Base-by-base conservation (phyloP, 1,140 invertebrate genomes). In the Pteromalus puparum region DNA sequence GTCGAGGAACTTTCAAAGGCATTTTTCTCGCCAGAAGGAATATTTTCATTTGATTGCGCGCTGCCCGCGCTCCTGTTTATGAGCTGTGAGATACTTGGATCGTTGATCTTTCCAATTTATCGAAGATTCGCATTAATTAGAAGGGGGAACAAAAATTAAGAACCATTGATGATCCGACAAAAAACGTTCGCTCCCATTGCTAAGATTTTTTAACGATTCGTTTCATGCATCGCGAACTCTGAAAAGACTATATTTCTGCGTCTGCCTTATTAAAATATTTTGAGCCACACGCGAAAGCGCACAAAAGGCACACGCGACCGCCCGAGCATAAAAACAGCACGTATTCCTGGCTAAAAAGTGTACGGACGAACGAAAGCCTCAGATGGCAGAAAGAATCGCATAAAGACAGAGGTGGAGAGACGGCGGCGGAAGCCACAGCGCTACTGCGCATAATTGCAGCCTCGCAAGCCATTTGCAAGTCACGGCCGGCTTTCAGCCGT, bases 261-360 rank as follows among this genome's bases (percentile, higher is more conserved):
- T 48, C 53, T 21, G 42, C 70, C 53, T 67, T 67, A 75, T 82
- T 82, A 82, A 65, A 82, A 82, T 38, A 82, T 76, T 65, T 46
- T 21, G 10, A n/a, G 48, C 28, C 53, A 81, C 73, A 13, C 42
- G 42, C 0, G 30, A 34, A 34, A 34, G 30, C 30, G 30, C 30
- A 34, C 30, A 34, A 34, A 34, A 34, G 30, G 30, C 30, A 34
- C 30, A 34, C 30, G 38, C 61, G 68, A 73, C 26, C 28, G 18
- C 42, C 10, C 4, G 38, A 28, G 67, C 65, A 34, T 24, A 26
- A 67, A 48, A 46, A 42, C n/a, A 75, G 38, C 24, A 10, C n/a
- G 24, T 34, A 34, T 24, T 5, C 10, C 70, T 15, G 26, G 12
- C 15, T 18, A 73, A 73, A 73, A 34, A 73, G 70, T 74, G 30